Evolutionary conservation across 1,140 invertebrate species (phyloP), one percentile per base, ranked within the genome.

Genomic region (Probaryconus sp.): DNA sequence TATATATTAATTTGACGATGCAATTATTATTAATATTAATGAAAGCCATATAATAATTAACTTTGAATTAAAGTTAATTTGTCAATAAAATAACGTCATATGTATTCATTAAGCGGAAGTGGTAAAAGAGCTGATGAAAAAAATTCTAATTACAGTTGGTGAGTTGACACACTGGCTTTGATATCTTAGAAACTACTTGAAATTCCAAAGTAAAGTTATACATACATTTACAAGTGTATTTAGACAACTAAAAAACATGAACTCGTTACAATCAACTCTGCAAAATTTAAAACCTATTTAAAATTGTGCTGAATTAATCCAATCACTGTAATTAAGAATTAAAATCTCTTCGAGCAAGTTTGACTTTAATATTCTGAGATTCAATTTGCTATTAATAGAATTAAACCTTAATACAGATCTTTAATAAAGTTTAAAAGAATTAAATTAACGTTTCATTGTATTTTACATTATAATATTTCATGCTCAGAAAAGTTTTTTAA

Each of bases 221-320:
- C 55, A 60, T 69, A 69, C 48, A 60, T 60, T 69, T 60, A 48
- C 65, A 60, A 69, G 30, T 60, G 47, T 51, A 53, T 60, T 69
- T 55, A 6, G 0, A 31, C 5, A 38, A 31, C 45, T 38, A 5
- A n/a, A 2, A 38, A 14, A 9, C 3, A 9, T 21, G 33, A 40
- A 7, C 63, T 56, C 38, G 47, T 60, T 60, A 60, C 47, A 53
- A 60, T 69, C 53, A 45, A 30, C 53, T 30, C 21, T 11, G n/a
- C 47, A 51, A 47, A 60, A 60, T 53, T 40, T 69, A 53, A 16
- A 42, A 16, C 53, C 13, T 37, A 35, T 11, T 51, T 5, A 30
- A 42, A 51, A 9, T 20, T n/a, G n/a, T 42, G 5, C 4, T 40
- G 30, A 69, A 60, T 60, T 37, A 60, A 60, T 2, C 43, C 65